Percentiles rank a stretch among this genome's conserved stretches.
These are phyloP conservation scores for Orthosia cruda DNA, from an alignment of 2,888 invertebrate genomes.

Conservation along the genomic window DNA sequence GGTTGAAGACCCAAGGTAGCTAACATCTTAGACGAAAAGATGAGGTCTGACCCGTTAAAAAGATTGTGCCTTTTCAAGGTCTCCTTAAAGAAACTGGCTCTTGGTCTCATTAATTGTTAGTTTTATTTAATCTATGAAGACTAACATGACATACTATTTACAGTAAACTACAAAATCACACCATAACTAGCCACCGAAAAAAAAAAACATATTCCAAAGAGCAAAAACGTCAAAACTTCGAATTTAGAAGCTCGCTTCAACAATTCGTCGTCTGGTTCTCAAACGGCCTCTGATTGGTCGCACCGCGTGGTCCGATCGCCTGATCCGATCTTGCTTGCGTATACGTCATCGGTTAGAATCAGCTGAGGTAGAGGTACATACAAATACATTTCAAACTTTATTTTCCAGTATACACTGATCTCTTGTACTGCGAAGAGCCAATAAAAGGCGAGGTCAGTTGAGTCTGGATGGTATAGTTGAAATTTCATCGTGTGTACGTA, in stretches of 20 bases:
- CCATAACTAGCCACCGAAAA: background rate
- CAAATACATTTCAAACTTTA: background rate
- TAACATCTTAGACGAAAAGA: too few relatives aligned
- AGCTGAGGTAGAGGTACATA: slow-evolving; percentile 54
- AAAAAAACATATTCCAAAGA: background rate
- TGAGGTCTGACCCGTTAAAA: too few relatives aligned
- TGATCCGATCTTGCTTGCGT: slow-evolving; percentile 46
- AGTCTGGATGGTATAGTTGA: background rate
- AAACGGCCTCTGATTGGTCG: slow-evolving; percentile 57
- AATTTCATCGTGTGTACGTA: background rate
- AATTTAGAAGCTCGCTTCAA: slow-evolving; percentile 39
- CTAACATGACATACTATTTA: background rate
- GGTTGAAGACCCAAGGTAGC: too few relatives aligned
- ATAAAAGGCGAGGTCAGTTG: background rate
- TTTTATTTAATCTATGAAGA: background rate
- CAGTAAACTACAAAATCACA: background rate
- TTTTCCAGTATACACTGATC: background rate
- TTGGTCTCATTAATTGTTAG: too few relatives aligned
- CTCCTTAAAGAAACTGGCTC: too few relatives aligned
- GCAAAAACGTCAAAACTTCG: slow-evolving; percentile 17
- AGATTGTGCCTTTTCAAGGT: too few relatives aligned
- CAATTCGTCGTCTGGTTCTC: slow-evolving; percentile 48
- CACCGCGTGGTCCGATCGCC: slow-evolving; percentile 59
- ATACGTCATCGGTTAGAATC: slow-evolving; percentile 51
- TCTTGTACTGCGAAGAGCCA: background rate